Conservation (phyloP, 53 echinoderm and acorn worm genomes). For the Echinometra lucunter region DNA sequence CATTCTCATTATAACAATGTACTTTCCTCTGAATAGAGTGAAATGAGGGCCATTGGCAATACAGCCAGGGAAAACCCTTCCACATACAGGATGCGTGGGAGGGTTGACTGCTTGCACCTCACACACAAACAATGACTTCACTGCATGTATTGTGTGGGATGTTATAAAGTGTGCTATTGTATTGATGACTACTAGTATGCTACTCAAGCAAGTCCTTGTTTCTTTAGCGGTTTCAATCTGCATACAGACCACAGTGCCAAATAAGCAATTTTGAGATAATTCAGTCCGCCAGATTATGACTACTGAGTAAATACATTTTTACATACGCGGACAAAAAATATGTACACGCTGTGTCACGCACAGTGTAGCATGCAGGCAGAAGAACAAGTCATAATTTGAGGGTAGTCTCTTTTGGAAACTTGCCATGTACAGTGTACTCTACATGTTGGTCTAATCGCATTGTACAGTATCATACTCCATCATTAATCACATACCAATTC, state of each 20-base stretch:
- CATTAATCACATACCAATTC: not conserved
- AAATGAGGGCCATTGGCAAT: not conserved
- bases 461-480: too few species aligned
- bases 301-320: too few species aligned
- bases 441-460: too few species aligned
- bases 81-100: not conserved
- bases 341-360: too few species aligned
- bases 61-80: not conserved
- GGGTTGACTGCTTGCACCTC: too few species aligned
- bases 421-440: too few species aligned
- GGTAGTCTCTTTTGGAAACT: not conserved
- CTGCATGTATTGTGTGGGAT: not conserved
- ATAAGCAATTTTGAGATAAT: not conserved
- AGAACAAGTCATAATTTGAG: not conserved
- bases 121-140: too few species aligned
- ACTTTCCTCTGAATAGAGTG: not conserved
- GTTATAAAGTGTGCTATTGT: not conserved
- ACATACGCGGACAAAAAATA: too few species aligned
- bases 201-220: not conserved
- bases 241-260: not conserved
- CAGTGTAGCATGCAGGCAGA: too few species aligned
- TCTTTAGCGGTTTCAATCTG: not conserved
- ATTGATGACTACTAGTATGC: not conserved
- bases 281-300: not conserved
- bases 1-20: conserved; percentile 3